phyloP scores from a whole-genome alignment of 2,113 vertebrate genomes.

The Gallinago jamesoni region DNA sequence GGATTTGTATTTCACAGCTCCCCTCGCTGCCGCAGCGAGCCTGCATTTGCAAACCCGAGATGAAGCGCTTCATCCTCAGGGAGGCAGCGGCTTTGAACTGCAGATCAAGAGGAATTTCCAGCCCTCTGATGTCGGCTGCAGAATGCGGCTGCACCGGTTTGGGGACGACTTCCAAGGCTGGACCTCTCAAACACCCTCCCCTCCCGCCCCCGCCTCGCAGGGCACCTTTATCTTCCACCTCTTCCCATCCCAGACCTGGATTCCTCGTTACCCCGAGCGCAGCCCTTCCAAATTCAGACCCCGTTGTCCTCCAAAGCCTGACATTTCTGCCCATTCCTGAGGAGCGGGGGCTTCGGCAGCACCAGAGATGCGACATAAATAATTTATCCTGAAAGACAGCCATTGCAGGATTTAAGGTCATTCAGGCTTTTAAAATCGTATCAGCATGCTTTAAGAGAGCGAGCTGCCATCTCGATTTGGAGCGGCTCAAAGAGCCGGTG shows the following conservation, averaged over 20 bases:
- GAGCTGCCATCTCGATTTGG: constrained; percentile 61
- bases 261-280: not conserved
- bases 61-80: constrained; percentile 49
- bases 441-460: constrained; percentile 22
- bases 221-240: constrained; percentile 11
- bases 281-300: not conserved
- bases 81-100: constrained; percentile 64
- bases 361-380: constrained; percentile 27
- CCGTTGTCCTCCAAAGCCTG: not conserved
- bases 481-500: constrained; percentile 22
- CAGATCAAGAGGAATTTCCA: constrained; percentile 69
- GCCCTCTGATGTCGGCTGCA: constrained; percentile 59
- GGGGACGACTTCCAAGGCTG: constrained; percentile 55
- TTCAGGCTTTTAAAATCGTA: constrained; percentile 40
- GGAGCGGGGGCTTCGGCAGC: not conserved
- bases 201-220: not conserved
- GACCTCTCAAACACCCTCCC: constrained; percentile 32
- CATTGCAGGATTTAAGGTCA: constrained; percentile 52
- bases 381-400: constrained; percentile 54
- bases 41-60: constrained; percentile 45
- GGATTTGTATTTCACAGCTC: constrained; percentile 24
- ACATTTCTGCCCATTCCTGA: not conserved
- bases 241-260: not conserved
- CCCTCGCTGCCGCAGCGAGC: not conserved
- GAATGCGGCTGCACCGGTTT: constrained; percentile 59